phyloP scores from a whole-genome alignment of 2,888 invertebrate genomes.

The Bombyx huttoni region DNA sequence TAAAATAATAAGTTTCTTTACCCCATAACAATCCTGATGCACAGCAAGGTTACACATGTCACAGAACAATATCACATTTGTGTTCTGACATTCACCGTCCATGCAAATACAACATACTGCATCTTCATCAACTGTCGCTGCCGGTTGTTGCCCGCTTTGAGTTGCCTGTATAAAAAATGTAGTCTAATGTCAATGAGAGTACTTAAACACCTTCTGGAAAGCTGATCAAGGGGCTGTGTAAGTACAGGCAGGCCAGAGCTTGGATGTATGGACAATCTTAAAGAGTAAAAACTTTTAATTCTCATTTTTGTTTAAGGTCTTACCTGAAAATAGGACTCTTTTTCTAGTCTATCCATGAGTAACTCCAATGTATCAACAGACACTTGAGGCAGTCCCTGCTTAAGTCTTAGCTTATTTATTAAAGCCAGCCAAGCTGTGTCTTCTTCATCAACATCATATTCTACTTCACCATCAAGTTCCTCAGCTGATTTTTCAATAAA shows the following conservation, averaged over 20 bases:
- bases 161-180: constrained; percentile 54
- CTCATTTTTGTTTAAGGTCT: constrained; percentile 4
- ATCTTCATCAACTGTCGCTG: constrained; percentile 94
- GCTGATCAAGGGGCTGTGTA: too few relatives aligned
- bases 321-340: constrained; percentile 95
- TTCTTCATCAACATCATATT: constrained; percentile 99
- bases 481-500: constrained; percentile 96
- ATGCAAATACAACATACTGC: constrained; percentile 99
- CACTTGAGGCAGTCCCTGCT: constrained; percentile 81
- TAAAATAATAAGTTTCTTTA: constrained; percentile 34
- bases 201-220: too few relatives aligned
- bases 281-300: too few relatives aligned
- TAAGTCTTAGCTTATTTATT: constrained; percentile 86
- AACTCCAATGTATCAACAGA: constrained; percentile 92
- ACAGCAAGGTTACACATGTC: constrained; percentile 99
- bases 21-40: constrained; percentile 99
- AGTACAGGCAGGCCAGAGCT: too few relatives aligned
- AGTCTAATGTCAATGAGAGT: background rate
- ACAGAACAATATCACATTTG: constrained; percentile 98
- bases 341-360: constrained; percentile 98
- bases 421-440: constrained; percentile 94
- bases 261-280: too few relatives aligned
- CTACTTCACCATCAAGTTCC: constrained; percentile 92
- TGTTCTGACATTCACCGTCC: constrained; percentile 99
- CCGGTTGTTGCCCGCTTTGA: constrained; percentile 77